Evolutionary conservation across 2,113 vertebrate genomes (phyloP), one percentile per base, ranked within the genome.

Genomic region (Antechinus stuartii): DNA sequence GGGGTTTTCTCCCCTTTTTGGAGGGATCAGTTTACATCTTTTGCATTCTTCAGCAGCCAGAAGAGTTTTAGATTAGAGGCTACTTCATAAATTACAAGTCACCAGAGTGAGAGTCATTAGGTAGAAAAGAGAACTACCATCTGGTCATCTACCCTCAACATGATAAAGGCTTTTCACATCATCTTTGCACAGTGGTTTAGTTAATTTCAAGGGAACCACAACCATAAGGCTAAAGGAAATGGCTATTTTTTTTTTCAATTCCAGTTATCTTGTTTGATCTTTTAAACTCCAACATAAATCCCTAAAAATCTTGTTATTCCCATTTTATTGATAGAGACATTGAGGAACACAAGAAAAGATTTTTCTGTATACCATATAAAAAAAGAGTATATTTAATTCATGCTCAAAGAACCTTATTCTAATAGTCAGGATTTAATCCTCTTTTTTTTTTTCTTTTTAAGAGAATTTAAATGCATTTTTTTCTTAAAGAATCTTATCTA

Each of bases 51-150:
- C 57, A 92, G 94, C 54, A 97, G 92, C 95, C 93, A 42, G 49
- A 93, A 54, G 91, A 0, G 54, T 95, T 90, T 14, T 46, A 93
- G 93, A 2, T 90, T 93, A 96, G 89, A 97, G 92, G 91, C 61
- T 9, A 96, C 95, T 91, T 97, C 91, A 97, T 97, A 97, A 98
- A 98, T 97, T 90, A 97, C 84, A 97, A 98, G 76, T 54, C 23
- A 6, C 91, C 76, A 90, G 96, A 91, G 95, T 93, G 90, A 96
- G 47, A 54, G 89, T 90, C 61, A 97, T 97, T 96, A 96, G 24
- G 90, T 89, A 94, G 94, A 94, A 94, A 50, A 24, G 92, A 92
- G 89, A 95, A 91, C 35, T 30, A 95, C 97, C 97, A 97, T 96
- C 91, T 96, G 97, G 97, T 91, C 91, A 8, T 94, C 96, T 91